phyloP scores from a whole-genome alignment of 2,113 vertebrate genomes.

The Psammodynastes pulverulentus region DNA sequence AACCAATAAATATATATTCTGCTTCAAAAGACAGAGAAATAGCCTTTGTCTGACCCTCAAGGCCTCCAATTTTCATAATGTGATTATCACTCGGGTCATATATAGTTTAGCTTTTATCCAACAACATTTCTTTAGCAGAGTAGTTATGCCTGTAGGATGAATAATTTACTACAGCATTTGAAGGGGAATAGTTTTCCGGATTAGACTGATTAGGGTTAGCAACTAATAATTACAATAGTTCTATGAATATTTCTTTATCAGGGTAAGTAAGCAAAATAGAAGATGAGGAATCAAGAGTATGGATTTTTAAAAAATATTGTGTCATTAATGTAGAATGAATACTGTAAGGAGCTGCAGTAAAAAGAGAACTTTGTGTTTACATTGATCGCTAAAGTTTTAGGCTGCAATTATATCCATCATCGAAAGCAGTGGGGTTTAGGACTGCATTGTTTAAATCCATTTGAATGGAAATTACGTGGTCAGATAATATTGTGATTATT shows the following conservation, averaged over 20 bases:
- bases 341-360: not conserved
- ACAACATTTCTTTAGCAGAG: not conserved
- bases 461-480: not conserved
- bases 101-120: slow-evolving; percentile 25
- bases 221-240: not conserved
- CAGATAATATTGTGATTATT: not conserved
- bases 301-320: not conserved
- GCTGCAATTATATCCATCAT: not conserved
- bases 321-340: not conserved
- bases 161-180: not conserved
- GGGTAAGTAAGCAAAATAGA: not conserved
- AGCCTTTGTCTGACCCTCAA: not conserved
- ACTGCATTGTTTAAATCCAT: not conserved
- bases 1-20: slow-evolving; percentile 15
- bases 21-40: slow-evolving; percentile 9
- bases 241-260: not conserved
- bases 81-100: slow-evolving; percentile 8
- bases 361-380: not conserved
- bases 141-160: not conserved
- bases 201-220: not conserved
- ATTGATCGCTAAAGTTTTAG: not conserved
- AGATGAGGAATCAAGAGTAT: not conserved
- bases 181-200: not conserved
- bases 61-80: not conserved
- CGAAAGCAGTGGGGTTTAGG: not conserved